Base-by-base conservation (phyloP, 1,140 invertebrate species). In the Reticulitermes speratus region DNA sequence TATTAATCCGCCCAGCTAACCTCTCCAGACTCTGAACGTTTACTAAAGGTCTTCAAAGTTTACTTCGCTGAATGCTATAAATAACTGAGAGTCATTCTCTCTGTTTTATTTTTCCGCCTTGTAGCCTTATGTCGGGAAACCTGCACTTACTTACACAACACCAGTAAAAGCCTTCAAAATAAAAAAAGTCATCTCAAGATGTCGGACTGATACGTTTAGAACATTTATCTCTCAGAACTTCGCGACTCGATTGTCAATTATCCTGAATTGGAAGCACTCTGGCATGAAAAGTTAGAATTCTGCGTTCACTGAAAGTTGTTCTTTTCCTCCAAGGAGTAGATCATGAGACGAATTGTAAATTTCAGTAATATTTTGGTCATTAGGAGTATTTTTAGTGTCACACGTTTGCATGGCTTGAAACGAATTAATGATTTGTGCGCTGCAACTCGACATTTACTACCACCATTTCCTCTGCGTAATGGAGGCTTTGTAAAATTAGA, bases 211-310 rank as follows among this genome's bases (percentile, higher is more conserved):
- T 75, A 75, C n/a, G 30, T 75, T 75, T 75, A 75, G 65, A 30
- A 75, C 65, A 75, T 75, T 75, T 75, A 75, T 75, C 65, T 75
- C n/a, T 75, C 65, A 75, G 19, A 75, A 75, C 65, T 75, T 75
- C 16, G 65, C n/a, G 65, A 75, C 65, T 25, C 65, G 65, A 75
- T 75, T 75, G 65, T 75, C 65, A 75, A 30, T 75, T 75, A 75
- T n/a, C 65, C n/a, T 75, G n/a, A 75, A n/a, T 75, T 75, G 30
- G n/a, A 25, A 19, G 65, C 25, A 30, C 65, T 75, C 65, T 75
- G 65, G 65, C 25, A 25, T 75, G 25, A 75, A 75, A 75, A 30
- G 65, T 75, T 75, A 30, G 25, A 25, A 14, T 75, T 75, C 25
- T 75, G 7, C 65, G 65, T n/a, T n/a, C 65, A 30, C 65, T 30